A percentile compares a stretch with the other conserved stretches of the same genome.
These are phyloP conservation scores for Vireo altiloquus DNA, from an alignment of 2,113 vertebrate species.

Conservation along the genomic window DNA sequence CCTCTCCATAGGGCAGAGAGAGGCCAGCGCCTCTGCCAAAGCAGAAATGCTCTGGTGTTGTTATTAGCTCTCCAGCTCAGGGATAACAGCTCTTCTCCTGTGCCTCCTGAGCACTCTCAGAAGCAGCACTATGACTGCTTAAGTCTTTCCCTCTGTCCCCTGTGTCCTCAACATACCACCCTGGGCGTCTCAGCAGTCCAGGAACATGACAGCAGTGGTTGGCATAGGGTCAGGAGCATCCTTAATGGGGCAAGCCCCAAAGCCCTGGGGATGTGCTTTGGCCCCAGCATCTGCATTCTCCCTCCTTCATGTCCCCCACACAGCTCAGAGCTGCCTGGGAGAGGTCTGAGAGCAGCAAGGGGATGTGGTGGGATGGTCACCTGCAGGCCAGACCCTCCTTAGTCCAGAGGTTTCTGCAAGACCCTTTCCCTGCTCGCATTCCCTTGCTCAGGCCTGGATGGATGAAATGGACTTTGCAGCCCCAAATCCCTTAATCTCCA, in stretches of 20 bases:
- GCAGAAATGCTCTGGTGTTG: background rate
- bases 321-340: background rate
- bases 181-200: background rate
- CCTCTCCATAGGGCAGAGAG: background rate
- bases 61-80: background rate
- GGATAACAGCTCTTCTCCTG: background rate
- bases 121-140: background rate
- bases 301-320: fast-evolving
- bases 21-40: fast-evolving
- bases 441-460: background rate
- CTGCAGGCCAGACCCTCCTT: background rate
- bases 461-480: slow-evolving; percentile 37
- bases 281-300: fast-evolving
- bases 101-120: background rate
- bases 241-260: fast-evolving
- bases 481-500: slow-evolving; percentile 59
- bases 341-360: background rate
- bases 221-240: background rate
- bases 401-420: fast-evolving
- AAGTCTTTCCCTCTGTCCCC: background rate
- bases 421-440: background rate
- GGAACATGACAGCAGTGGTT: background rate
- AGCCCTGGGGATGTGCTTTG: background rate
- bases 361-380: background rate
- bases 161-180: fast-evolving